Evolutionary conservation across 2,888 invertebrate genomes (phyloP).

Genomic region (Amphipoea lucens): DNA sequence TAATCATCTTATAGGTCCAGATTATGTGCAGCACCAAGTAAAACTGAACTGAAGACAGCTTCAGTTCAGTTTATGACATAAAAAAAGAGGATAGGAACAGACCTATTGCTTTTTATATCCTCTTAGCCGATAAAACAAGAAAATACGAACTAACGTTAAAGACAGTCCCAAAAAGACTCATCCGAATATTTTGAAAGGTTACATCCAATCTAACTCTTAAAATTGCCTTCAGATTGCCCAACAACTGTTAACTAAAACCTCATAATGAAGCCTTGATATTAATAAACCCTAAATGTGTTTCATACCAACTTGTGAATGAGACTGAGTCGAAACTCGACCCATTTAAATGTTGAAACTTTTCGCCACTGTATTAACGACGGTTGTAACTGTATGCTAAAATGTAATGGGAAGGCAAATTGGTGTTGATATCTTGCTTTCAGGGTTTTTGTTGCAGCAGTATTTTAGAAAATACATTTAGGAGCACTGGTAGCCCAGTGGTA

Average conservation of each 20-base stretch:
- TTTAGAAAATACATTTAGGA: background rate
- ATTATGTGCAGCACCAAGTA: background rate
- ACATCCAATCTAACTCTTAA: background rate
- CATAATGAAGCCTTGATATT: constrained; percentile 51
- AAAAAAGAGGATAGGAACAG: background rate
- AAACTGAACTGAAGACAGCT: background rate
- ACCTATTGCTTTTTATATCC: background rate
- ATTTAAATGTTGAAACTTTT: constrained; percentile 60
- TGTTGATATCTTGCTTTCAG: constrained; percentile 31
- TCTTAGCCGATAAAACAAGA: background rate
- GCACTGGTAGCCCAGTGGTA: background rate
- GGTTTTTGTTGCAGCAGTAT: constrained; percentile 7
- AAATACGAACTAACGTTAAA: background rate
- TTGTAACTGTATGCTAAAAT: constrained; percentile 39
- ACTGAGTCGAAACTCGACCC: constrained; percentile 44
- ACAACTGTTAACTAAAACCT: constrained; percentile 19
- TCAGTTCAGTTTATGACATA: background rate
- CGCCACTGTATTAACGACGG: constrained; percentile 29
- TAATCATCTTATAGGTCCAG: background rate
- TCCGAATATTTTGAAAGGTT: background rate
- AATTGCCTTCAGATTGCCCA: background rate
- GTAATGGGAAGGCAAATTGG: constrained; percentile 46
- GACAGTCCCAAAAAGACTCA: background rate
- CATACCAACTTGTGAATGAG: constrained; percentile 55
- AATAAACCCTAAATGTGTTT: constrained; percentile 60